phyloP scores from a whole-genome alignment of 2,797 vertebrate genomes.

The Clarias platycephalus region DNA sequence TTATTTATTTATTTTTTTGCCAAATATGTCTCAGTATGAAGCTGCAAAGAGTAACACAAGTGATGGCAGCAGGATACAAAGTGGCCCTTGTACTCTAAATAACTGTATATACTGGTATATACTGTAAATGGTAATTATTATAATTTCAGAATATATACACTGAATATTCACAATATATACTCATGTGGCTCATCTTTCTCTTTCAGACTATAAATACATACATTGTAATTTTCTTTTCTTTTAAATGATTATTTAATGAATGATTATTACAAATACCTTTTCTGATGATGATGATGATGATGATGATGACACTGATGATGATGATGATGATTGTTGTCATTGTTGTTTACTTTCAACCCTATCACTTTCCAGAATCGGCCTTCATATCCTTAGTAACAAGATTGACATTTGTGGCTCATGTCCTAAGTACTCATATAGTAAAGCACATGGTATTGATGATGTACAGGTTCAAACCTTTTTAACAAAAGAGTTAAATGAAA shows the following conservation, averaged over 20 bases:
- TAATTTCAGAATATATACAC: too few relatives aligned
- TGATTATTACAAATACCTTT: neutral
- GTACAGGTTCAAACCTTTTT: neutral
- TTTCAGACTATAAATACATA: neutral
- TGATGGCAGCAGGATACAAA: neutral
- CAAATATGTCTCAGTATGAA: neutral
- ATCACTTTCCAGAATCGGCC: neutral
- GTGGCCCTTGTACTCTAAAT: neutral
- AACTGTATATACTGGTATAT: neutral
- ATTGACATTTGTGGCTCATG: neutral
- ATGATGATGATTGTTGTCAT: neutral
- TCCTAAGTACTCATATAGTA: neutral
- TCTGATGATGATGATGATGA: neutral
- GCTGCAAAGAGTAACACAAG: neutral
- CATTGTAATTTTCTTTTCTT: neutral
- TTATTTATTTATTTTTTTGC: too few relatives aligned
- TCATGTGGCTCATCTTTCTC: neutral
- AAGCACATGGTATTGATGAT: neutral
- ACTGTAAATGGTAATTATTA: too few relatives aligned
- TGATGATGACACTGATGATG: too few relatives aligned
- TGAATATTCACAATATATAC: too few relatives aligned
- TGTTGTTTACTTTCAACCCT: neutral
- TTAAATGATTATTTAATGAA: neutral
- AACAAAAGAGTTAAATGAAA: neutral
- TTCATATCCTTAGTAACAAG: neutral